Conservation (phyloP, 1,140 invertebrate genomes). For the Cherax destructor region DNA sequence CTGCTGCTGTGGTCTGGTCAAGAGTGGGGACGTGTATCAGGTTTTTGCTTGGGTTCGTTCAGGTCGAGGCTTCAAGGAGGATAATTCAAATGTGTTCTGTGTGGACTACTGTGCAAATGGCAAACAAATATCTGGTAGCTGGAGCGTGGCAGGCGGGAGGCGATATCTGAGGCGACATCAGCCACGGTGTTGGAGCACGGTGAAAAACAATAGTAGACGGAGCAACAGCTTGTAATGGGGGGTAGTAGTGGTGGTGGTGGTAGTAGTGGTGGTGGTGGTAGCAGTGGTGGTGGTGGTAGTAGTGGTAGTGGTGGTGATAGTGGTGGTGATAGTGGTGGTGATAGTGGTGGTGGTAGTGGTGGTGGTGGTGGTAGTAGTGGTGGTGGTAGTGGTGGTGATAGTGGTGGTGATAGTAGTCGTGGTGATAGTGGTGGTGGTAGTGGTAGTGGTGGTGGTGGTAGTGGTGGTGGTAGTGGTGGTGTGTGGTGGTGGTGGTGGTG, state of each 20-base stretch:
- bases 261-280: too few relatives aligned
- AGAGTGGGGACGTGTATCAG: too few relatives aligned
- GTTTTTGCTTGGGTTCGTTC: too few relatives aligned
- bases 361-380: too few relatives aligned
- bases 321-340: neutral
- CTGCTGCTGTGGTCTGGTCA: neutral
- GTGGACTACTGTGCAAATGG: neutral
- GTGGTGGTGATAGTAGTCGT: too few relatives aligned
- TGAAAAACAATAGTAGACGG: neutral
- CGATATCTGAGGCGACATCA: neutral
- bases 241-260: neutral
- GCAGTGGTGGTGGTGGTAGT: neutral
- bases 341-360: neutral
- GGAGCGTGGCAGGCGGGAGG: neutral
- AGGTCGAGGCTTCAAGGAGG: neutral
- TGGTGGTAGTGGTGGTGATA: too few relatives aligned
- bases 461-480: too few relatives aligned
- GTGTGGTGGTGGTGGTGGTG: too few relatives aligned
- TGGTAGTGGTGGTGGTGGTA: too few relatives aligned
- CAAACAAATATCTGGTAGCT: constrained; percentile 1
- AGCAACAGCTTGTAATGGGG: neutral
- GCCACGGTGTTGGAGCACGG: neutral
- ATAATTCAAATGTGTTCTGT: neutral
- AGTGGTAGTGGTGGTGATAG: neutral
- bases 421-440: too few relatives aligned